These are phyloP conservation scores for Phrynocephalus guinanensis DNA, from an alignment of 2,797 vertebrate species.

Conservation along the genomic window DNA sequence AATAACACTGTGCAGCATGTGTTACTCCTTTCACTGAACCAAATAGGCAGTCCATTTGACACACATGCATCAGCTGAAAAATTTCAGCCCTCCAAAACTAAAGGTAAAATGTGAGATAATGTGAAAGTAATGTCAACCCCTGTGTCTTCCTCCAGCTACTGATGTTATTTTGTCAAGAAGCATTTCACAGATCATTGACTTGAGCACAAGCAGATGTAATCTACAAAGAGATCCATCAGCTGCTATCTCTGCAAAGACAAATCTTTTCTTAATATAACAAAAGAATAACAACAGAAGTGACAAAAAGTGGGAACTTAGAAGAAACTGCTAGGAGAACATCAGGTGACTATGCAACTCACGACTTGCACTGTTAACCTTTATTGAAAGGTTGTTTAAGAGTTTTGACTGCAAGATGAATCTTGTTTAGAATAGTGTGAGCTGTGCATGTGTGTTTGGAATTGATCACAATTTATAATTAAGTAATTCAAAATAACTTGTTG, in stretches of 20 bases:
- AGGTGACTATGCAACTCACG: slow-evolving; percentile 21
- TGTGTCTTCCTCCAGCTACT: slow-evolving; percentile 34
- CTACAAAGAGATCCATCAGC: slow-evolving; percentile 35
- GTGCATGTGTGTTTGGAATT: too few relatives aligned
- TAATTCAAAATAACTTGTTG: too few relatives aligned
- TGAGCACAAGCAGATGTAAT: slow-evolving; percentile 42
- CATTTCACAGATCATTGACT: slow-evolving; percentile 42
- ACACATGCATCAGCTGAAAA: slow-evolving; percentile 29
- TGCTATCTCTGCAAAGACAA: slow-evolving; percentile 33
- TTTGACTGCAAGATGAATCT: background rate
- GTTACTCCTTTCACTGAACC: slow-evolving; percentile 43
- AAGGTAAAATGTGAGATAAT: slow-evolving; percentile 43
- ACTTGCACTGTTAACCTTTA: background rate
- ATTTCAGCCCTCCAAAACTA: slow-evolving; percentile 27
- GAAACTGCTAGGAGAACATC: background rate
- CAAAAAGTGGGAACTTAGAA: background rate
- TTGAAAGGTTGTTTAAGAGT: background rate
- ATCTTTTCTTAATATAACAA: background rate
- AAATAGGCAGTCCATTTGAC: slow-evolving; percentile 44
- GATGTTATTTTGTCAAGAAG: slow-evolving; percentile 42
- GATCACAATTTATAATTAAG: too few relatives aligned
- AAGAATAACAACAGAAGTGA: background rate
- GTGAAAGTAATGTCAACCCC: slow-evolving; percentile 29
- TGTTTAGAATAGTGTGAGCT: background rate
- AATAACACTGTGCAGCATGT: slow-evolving; percentile 38